Conservation (phyloP, 2,113 vertebrate species). For the Candoia aspera region DNA sequence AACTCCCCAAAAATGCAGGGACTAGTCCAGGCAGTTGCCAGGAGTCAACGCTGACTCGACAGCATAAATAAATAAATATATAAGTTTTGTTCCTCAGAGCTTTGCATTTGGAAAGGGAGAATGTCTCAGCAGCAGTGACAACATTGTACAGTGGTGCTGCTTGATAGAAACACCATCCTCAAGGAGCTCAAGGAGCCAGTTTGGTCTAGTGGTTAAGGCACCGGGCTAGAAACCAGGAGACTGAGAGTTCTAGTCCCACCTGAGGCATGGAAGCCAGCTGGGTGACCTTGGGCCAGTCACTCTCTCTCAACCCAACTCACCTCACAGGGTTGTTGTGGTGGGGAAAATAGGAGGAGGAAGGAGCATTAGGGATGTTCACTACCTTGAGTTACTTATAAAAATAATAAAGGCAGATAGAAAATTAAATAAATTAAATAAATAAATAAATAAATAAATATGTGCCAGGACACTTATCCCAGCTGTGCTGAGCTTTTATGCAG, state of each 20-base stretch:
- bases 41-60: background rate
- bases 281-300: no score
- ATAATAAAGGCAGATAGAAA: no score
- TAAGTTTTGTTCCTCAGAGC: background rate
- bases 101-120: background rate
- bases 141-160: background rate
- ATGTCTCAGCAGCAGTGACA: background rate
- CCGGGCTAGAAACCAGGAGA: no score
- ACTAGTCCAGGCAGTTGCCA: background rate
- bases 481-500: background rate
- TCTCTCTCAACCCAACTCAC: no score
- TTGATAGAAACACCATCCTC: background rate
- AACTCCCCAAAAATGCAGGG: background rate
- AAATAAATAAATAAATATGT: background rate
- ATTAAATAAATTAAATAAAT: background rate
- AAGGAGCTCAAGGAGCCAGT: background rate
- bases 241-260: no score
- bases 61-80: background rate
- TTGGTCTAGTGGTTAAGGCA: no score
- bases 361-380: no score
- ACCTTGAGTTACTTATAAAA: no score
- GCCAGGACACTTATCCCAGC: background rate
- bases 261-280: no score
- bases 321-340: no score
- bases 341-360: no score